A percentile compares a stretch with the other conserved stretches of the same genome.
Conservation (phyloP, 2,113 vertebrate genomes). For the Misgurnus anguillicaudatus region DNA sequence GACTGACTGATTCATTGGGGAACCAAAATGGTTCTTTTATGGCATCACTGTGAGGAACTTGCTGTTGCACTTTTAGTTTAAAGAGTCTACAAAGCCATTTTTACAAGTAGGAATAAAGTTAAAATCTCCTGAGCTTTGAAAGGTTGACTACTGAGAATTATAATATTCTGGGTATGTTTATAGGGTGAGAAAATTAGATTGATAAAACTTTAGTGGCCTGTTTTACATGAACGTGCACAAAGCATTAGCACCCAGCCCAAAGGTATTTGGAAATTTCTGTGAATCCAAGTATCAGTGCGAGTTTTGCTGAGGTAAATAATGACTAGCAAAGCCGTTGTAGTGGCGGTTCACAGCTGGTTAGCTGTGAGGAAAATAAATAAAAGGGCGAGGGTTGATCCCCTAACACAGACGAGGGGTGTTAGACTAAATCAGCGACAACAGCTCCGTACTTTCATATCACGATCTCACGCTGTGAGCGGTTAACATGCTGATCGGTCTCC, state of each 20-base stretch:
- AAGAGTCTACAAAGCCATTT: too few relatives aligned
- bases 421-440: conserved; percentile 79
- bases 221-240: background rate
- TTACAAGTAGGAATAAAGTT: too few relatives aligned
- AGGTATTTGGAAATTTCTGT: too few relatives aligned
- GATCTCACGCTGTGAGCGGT: conserved; percentile 84
- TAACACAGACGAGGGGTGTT: conserved; percentile 67
- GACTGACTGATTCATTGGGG: too few relatives aligned
- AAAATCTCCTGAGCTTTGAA: too few relatives aligned
- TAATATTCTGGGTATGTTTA: background rate
- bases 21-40: too few relatives aligned
- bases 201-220: background rate
- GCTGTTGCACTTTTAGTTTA: too few relatives aligned
- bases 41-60: too few relatives aligned
- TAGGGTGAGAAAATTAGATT: background rate
- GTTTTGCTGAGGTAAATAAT: background rate
- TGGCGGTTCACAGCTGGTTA: conserved; percentile 21
- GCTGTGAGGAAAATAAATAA: conserved; percentile 51
- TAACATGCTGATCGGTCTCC: conserved; percentile 80
- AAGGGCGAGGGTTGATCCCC: conserved; percentile 59
- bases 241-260: too few relatives aligned
- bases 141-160: too few relatives aligned
- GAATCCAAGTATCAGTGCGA: background rate
- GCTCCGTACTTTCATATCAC: conserved; percentile 78
- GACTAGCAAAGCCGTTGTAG: background rate